Evolutionary conservation across 2,797 vertebrate genomes (phyloP), one percentile per base, ranked within the genome.

Genomic region (Chelidonichthys spinosus): DNA sequence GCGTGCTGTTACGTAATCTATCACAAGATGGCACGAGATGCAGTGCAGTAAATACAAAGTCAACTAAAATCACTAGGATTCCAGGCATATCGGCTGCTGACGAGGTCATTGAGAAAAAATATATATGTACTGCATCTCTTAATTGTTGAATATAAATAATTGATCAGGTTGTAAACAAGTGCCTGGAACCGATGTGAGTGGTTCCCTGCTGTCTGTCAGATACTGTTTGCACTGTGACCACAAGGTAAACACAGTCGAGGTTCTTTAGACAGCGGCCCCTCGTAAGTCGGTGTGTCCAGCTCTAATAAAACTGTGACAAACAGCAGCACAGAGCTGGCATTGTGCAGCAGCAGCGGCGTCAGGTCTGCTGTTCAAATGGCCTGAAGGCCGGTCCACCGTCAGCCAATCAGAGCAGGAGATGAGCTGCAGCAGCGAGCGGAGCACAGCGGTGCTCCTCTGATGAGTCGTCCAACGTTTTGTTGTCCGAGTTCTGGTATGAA

Each of bases 401-500:
- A 75, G 70, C 91, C 91, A 91, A 88, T 93, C 82, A 85, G 82
- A 89, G 81, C 69, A 59, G 61, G 43, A 52, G 73, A 74, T 62
- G 76, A 82, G 76, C 67, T 47, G 74, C 64, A 60, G 50, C 2
- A 60, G 50, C 2, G 33, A 83, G 64, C 61, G 17, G 42, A 59
- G 47, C 67, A 69, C 69, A 63, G 70, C 35, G 3, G 65, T 18
- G 62, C 58, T 72, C 67, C 50, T 71, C 68, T 80, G 33, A 79
- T 72, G 77, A 81, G 55, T 37, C 36, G 47, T 81, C 76, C 63
- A 71, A 78, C 42, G 10, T 76, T 81, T 11, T 60, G 10, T 14
- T 61, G 17, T 54, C 25, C 25, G 25, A 25, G 25, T 47, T 54
- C 40, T 44, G 35, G 61, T 36, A 58, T 74, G 32, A 66, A 60